Base-by-base conservation (phyloP, 1,140 invertebrate genomes). In the Rhopalosiphum maidis region DNA sequence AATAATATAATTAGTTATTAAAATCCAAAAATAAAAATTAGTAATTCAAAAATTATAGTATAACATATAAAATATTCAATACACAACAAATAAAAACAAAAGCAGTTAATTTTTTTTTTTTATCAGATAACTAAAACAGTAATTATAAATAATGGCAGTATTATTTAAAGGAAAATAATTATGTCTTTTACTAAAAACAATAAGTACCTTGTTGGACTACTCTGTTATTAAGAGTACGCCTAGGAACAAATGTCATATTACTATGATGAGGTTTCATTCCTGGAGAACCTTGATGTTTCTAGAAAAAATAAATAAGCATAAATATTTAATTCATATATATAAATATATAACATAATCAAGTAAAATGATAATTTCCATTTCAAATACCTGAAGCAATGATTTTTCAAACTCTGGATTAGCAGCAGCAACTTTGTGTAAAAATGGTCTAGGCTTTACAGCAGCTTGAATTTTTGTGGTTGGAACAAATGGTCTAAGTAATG, bases 361-460 rank as follows among this genome's bases (percentile, higher is more conserved):
- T 48, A 87, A 48, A n/a, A 48, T n/a, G 21, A n/a, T 48, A 55
- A 25, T 30, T n/a, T 51, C 1, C 7, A 54, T 8, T 51, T 35
- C 35, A n/a, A 91, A 23, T 82, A 93, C 91, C 89, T 93, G 91
- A 54, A 93, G 91, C 21, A 93, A 86, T 22, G 91, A 86, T 55
- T 93, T 93, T 30, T 93, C 91, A 93, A 51, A 55, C 35, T 93
- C 91, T 54, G 91, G 91, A 86, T 93, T 93, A 93, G 91, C 91
- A 86, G 91, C 91, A 93, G 91, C 91, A 54, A 93, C 91, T 86
- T 93, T 93, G 21, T 93, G 91, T 43, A 93, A 93, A 93, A 93
- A 93, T 93, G 91, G 91, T 51, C 91, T 83, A 86, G 91, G 91
- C 25, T 93, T 93, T 30, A 93, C 91, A 55, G 91, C 91, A 86